A percentile compares a stretch with the other conserved stretches of the same genome.
phyloP scores from a whole-genome alignment of 2,888 invertebrate genomes.

The Drosophila neotestacea region DNA sequence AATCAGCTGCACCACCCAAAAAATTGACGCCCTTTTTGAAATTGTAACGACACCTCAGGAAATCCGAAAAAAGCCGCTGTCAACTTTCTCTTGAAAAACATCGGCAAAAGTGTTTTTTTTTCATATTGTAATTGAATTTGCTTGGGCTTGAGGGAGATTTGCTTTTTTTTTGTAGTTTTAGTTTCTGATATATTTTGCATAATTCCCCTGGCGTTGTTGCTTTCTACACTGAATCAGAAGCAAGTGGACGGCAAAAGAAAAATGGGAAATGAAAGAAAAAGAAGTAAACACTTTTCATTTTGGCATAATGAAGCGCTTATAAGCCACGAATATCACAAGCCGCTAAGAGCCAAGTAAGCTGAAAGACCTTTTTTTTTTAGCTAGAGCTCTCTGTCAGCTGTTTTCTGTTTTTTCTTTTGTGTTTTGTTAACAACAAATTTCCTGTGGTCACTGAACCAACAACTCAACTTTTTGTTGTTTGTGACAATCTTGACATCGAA shows the following conservation, averaged over 20 bases:
- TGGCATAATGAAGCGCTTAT: slow-evolving; percentile 65
- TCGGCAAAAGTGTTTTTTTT: slow-evolving; percentile 18
- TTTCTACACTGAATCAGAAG: slow-evolving; percentile 57
- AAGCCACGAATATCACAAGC: slow-evolving; percentile 51
- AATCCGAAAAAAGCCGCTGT: slow-evolving; percentile 36
- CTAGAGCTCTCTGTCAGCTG: slow-evolving; percentile 15
- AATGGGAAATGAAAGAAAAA: not conserved
- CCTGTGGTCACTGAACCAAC: slow-evolving; percentile 70
- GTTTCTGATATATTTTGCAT: slow-evolving; percentile 62
- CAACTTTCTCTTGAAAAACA: slow-evolving; percentile 69
- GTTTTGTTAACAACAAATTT: slow-evolving; percentile 38
- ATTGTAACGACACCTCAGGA: slow-evolving; percentile 36
- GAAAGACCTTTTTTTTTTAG: not conserved
- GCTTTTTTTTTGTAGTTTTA: slow-evolving; percentile 24
- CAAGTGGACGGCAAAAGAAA: slow-evolving; percentile 16
- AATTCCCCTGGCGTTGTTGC: slow-evolving; percentile 56
- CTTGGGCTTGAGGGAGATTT: slow-evolving; percentile 17
- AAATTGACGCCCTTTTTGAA: slow-evolving; percentile 46
- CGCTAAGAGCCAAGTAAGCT: slow-evolving; percentile 37
- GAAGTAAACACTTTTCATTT: slow-evolving; percentile 65
- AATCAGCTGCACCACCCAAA: slow-evolving; percentile 42
- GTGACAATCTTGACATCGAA: slow-evolving; percentile 57
- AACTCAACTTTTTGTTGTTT: slow-evolving; percentile 26
- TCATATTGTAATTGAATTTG: slow-evolving; percentile 51
- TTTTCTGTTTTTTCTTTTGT: slow-evolving; percentile 2